Evolutionary conservation across 2,797 vertebrate species (phyloP).

Genomic region (Cuculus canorus): DNA sequence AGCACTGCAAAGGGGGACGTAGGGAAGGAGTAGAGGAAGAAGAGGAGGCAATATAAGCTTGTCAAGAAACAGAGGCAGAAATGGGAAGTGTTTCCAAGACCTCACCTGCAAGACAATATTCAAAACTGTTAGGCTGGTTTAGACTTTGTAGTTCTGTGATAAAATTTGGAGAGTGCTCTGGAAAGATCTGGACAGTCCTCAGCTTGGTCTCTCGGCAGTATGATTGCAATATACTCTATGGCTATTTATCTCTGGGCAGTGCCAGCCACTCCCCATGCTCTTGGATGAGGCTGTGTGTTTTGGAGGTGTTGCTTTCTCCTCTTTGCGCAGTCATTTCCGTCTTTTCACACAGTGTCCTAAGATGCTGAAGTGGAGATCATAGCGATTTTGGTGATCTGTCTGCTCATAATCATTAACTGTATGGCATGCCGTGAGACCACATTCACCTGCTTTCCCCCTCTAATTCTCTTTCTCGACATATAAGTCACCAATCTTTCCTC

Average conservation of each 20-base stretch:
- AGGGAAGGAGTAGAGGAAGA: not conserved
- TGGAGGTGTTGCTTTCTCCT: not conserved
- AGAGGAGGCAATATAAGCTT: not conserved
- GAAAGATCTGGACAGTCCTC: not conserved
- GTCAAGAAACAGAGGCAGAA: not conserved
- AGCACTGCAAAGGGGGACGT: rapidly evolving
- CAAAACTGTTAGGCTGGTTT: not conserved
- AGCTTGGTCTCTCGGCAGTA: not conserved
- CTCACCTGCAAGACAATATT: not conserved
- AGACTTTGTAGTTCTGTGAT: not conserved
- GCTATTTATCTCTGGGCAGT: not conserved
- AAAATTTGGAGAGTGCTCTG: not conserved
- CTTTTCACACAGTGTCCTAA: not conserved
- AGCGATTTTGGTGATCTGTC: not conserved
- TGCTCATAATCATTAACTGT: not conserved
- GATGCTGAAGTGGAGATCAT: not conserved
- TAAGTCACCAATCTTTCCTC: not conserved
- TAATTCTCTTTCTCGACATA: not conserved
- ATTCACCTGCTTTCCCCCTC: not conserved
- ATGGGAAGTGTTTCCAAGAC: not conserved
- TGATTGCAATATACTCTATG: not conserved
- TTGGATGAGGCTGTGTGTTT: rapidly evolving
- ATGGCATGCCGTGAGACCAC: not conserved
- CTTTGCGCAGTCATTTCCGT: not conserved
- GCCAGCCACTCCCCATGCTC: not conserved